Evolutionary conservation across 1,140 invertebrate genomes (phyloP).

Genomic region (Brachionus sp.): DNA sequence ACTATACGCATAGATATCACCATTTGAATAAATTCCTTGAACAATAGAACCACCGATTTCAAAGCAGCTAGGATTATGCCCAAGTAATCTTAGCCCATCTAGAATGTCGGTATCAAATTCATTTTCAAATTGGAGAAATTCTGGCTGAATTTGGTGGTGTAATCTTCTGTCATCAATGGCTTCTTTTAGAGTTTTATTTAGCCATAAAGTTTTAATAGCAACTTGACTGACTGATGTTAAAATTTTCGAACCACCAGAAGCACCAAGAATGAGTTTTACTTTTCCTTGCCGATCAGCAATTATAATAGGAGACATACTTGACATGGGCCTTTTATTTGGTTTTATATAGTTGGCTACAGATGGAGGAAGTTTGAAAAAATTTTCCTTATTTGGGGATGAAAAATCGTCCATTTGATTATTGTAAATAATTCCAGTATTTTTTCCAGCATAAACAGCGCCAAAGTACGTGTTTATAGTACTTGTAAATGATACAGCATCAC

Average conservation of each 20-base stretch:
- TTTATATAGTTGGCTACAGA: constrained; percentile 74
- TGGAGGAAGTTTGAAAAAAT: constrained; percentile 72
- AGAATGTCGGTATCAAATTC: constrained; percentile 66
- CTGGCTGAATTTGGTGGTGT: constrained; percentile 87
- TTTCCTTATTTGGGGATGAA: constrained; percentile 70
- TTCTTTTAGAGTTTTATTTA: constrained; percentile 76
- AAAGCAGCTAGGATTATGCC: constrained; percentile 26
- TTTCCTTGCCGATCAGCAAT: constrained; percentile 65
- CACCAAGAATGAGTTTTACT: constrained; percentile 74
- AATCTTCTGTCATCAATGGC: constrained; percentile 79
- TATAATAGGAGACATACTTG: constrained; percentile 84
- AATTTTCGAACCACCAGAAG: constrained; percentile 87
- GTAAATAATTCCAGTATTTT: constrained; percentile 80
- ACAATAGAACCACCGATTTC: constrained; percentile 26
- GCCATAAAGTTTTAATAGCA: constrained; percentile 73
- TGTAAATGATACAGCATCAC: constrained; percentile 88
- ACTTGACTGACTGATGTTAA: constrained; percentile 73
- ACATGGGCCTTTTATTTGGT: constrained; percentile 78
- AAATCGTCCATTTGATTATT: constrained; percentile 97
- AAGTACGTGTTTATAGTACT: constrained; percentile 80
- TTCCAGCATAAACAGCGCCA: constrained; percentile 57
- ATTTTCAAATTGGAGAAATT: constrained; percentile 74
- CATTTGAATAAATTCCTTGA: not conserved
- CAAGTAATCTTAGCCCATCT: not conserved
- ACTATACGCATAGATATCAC: constrained; percentile 19